phyloP scores from a whole-genome alignment of 2,888 invertebrate species.

The Cyclophora punctaria region DNA sequence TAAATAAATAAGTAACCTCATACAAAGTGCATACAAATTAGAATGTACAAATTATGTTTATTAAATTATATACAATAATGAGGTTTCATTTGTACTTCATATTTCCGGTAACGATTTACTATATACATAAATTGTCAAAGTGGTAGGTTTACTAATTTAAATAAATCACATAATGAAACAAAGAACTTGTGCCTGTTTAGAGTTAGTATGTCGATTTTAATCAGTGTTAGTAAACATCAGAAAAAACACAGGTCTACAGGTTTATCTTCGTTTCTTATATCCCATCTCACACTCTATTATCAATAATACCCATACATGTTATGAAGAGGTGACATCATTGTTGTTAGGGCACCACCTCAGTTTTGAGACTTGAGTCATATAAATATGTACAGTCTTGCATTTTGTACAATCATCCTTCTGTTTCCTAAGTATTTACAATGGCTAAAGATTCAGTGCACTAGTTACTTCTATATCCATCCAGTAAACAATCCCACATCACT shows the following conservation, averaged over 20 bases:
- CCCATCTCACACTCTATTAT: too few species aligned
- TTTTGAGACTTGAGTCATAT: too few species aligned
- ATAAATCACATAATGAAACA: too few species aligned
- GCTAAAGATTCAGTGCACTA: conserved; percentile 47
- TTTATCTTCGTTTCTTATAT: too few species aligned
- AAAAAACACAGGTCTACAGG: too few species aligned
- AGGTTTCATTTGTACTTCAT: conserved; percentile 33
- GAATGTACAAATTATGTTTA: conserved; percentile 17
- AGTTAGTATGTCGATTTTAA: too few species aligned
- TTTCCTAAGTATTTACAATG: conserved; percentile 48
- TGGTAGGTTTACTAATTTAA: conserved; percentile 1
- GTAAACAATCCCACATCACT: conserved; percentile 62
- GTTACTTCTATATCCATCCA: conserved; percentile 58
- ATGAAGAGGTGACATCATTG: conserved; percentile 10
- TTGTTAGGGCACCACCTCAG: background rate
- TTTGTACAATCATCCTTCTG: conserved; percentile 61
- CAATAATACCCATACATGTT: background rate
- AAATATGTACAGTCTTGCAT: conserved; percentile 54
- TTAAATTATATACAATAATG: conserved; percentile 18
- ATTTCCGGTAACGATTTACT: conserved; percentile 21
- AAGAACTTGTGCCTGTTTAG: too few species aligned
- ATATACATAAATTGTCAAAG: conserved; percentile 12
- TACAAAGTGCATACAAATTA: conserved; percentile 20
- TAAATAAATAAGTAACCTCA: conserved; percentile 8
- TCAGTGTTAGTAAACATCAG: too few species aligned